Percentiles rank a stretch among this genome's conserved stretches.
phyloP scores from a whole-genome alignment of 23 tunicate species.

The Botrylloides violaceus region DNA sequence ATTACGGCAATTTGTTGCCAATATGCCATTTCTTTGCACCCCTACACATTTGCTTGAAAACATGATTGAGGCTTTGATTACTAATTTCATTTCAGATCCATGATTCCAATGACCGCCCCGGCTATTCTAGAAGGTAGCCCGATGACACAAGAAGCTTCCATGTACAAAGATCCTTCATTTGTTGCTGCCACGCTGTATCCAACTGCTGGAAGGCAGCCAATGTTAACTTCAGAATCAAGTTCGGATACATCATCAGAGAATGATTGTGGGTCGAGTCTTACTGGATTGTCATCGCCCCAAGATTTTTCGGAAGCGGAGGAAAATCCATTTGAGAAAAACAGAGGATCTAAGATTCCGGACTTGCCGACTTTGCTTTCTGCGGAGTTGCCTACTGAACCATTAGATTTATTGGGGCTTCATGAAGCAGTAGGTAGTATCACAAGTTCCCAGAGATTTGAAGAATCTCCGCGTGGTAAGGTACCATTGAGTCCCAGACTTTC shows the following conservation, averaged over 20 bases:
- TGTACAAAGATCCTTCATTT: constrained; percentile 89
- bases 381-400: constrained; percentile 33
- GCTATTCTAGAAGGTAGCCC: constrained; percentile 94
- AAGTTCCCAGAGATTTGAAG: constrained; percentile 36
- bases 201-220: constrained; percentile 16
- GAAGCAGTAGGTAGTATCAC: constrained; percentile 66
- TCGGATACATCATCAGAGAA: constrained; percentile 45
- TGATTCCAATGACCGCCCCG: constrained; percentile 95
- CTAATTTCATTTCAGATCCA: constrained; percentile 50
- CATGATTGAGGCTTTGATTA: too few species aligned
- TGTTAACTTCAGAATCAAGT: constrained; percentile 10
- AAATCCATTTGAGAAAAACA: constrained; percentile 11
- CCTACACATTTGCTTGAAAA: too few species aligned
- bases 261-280: constrained; percentile 36
- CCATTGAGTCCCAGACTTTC: constrained; percentile 59
- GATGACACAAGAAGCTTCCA: constrained; percentile 74
- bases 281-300: constrained; percentile 73
- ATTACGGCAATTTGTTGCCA: too few species aligned
- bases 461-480: constrained; percentile 37
- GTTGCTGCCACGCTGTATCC: constrained; percentile 33
- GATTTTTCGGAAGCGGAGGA: constrained; percentile 72
- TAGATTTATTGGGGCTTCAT: constrained; percentile 51
- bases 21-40: too few species aligned
- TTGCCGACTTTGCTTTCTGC: constrained; percentile 6
- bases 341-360: constrained; percentile 8